Evolutionary conservation across 2,888 invertebrate genomes (phyloP).

Genomic region (Scaptomyza reducta): DNA sequence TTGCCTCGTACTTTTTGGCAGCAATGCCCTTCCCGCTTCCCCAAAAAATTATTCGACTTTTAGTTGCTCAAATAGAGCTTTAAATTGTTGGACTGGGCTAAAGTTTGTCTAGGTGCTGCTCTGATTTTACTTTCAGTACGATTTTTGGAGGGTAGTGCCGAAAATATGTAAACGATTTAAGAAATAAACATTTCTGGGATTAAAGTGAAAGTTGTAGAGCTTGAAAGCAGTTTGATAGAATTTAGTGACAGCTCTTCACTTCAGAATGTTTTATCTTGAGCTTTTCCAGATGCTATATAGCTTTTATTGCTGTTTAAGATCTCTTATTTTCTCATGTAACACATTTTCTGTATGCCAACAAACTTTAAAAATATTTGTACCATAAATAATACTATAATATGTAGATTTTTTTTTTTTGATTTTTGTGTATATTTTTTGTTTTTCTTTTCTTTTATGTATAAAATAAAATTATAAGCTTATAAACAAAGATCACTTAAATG

Average conservation of each 20-base stretch:
- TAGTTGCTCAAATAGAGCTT: conserved; percentile 52
- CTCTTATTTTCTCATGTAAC: too few relatives aligned
- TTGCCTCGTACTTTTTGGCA: conserved; percentile 38
- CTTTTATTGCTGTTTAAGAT: too few relatives aligned
- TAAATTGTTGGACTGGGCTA: conserved; percentile 22
- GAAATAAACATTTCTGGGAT: not conserved
- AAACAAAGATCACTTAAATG: conserved; percentile 83
- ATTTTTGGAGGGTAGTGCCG: not conserved
- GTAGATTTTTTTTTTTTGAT: conserved; percentile 43
- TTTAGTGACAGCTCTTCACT: not conserved
- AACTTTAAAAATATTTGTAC: too few relatives aligned
- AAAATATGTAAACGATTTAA: not conserved
- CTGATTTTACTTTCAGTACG: conserved; percentile 31
- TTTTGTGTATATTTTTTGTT: conserved; percentile 71
- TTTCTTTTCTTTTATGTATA: conserved; percentile 70
- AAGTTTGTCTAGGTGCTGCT: conserved; percentile 23
- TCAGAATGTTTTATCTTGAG: not conserved
- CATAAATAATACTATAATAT: conserved; percentile 4
- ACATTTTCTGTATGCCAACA: too few relatives aligned
- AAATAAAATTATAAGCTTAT: conserved; percentile 83
- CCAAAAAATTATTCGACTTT: conserved; percentile 46
- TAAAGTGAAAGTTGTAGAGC: not conserved
- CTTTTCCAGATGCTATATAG: not conserved
- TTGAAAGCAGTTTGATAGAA: not conserved
- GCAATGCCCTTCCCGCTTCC: conserved; percentile 15